These are phyloP conservation scores for Delphinus delphis DNA, from an alignment of 2,113 vertebrate species.

Conservation along the genomic window DNA sequence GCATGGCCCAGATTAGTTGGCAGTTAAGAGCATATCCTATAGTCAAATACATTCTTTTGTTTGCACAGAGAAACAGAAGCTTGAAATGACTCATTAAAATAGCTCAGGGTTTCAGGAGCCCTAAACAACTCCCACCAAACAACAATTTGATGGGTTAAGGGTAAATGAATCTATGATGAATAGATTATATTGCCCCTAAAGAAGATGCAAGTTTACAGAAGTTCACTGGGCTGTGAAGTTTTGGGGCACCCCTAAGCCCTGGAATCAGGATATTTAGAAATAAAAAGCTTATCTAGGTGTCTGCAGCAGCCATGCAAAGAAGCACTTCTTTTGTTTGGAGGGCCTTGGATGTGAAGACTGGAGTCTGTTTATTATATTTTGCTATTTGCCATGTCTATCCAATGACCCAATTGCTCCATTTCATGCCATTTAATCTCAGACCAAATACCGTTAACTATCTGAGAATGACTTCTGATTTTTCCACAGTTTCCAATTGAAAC, in stretches of 20 bases:
- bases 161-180: conserved; percentile 22
- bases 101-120: conserved; percentile 6
- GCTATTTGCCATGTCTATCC: conserved; percentile 74
- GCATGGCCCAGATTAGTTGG: not conserved
- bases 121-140: not conserved
- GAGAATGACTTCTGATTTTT: conserved; percentile 69
- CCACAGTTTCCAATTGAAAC: conserved; percentile 34
- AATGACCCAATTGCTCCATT: conserved; percentile 74
- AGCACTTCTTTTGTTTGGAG: conserved; percentile 77
- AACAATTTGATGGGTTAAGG: conserved; percentile 14
- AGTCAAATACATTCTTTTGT: conserved; percentile 8
- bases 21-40: not conserved
- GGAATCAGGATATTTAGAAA: conserved; percentile 61
- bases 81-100: conserved; percentile 42
- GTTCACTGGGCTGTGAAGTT: conserved; percentile 50
- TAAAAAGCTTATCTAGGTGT: not conserved
- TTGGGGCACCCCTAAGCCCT: not conserved
- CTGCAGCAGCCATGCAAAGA: conserved; percentile 56
- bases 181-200: conserved; percentile 36
- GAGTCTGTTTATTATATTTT: conserved; percentile 77
- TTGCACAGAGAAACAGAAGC: conserved; percentile 17
- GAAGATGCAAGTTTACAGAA: conserved; percentile 50
- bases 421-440: conserved; percentile 77
- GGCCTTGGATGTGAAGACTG: conserved; percentile 64
- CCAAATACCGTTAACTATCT: conserved; percentile 73